These are phyloP conservation scores for Oreochromis niloticus DNA, from an alignment of 2,113 vertebrate species.

Conservation along the genomic window DNA sequence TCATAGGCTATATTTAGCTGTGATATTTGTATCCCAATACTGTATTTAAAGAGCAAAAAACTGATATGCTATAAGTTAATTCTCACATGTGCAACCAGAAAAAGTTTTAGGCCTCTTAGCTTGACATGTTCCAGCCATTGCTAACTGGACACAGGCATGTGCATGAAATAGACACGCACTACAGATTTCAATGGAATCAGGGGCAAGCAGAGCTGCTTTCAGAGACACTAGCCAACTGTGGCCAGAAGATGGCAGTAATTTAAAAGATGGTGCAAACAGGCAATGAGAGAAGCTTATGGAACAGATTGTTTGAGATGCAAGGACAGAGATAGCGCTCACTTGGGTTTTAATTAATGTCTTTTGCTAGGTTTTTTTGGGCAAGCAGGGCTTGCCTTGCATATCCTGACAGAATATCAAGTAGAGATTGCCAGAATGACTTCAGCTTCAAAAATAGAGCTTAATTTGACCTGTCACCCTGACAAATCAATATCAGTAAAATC, in stretches of 20 bases:
- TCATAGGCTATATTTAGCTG: background rate
- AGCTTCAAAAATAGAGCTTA: background rate
- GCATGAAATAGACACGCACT: background rate
- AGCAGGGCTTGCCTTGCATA: background rate
- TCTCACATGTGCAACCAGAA: background rate
- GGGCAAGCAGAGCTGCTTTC: background rate
- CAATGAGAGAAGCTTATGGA: background rate
- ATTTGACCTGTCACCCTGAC: constrained; percentile 5
- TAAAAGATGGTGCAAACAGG: background rate
- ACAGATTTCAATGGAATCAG: background rate
- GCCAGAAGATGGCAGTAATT: background rate
- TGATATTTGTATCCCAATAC: background rate
- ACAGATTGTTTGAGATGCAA: background rate
- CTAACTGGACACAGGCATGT: rapidly evolving
- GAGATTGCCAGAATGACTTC: background rate
- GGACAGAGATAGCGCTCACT: background rate
- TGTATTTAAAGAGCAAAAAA: background rate
- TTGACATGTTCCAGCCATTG: background rate
- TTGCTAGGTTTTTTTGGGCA: rapidly evolving
- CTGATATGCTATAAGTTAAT: background rate
- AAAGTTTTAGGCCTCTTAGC: background rate
- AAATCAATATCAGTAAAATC: constrained; percentile 6
- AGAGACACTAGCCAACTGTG: background rate
- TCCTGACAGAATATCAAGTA: background rate
- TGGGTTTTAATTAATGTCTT: background rate